Conservation (phyloP, 2,797 vertebrate species). For the Gobionotothen gibberifrons region DNA sequence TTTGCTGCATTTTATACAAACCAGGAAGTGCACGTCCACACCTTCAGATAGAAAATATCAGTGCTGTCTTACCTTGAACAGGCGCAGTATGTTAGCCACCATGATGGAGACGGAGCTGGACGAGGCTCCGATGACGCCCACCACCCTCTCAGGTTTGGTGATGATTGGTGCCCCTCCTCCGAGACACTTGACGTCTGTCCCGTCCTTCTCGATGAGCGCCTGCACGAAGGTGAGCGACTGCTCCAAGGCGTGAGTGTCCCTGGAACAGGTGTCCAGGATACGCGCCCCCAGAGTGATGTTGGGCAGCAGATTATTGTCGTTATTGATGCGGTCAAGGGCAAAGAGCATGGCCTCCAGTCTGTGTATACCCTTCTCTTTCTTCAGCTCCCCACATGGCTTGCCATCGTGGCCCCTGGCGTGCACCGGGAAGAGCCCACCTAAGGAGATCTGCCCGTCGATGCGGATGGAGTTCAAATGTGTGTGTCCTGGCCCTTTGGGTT, state of each 20-base stretch:
- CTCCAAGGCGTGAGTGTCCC: slow-evolving; percentile 97
- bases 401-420: slow-evolving; percentile 94
- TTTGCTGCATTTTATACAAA: background rate
- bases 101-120: slow-evolving; percentile 99
- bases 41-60: background rate
- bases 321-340: slow-evolving; percentile 97
- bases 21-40: background rate
- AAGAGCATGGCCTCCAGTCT: slow-evolving; percentile 98
- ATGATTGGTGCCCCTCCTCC: slow-evolving; percentile 95
- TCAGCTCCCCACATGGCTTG: slow-evolving; percentile 95
- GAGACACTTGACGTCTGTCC: slow-evolving; percentile 94
- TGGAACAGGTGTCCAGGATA: slow-evolving; percentile 96
- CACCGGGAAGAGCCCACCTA: slow-evolving; percentile 97
- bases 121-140: slow-evolving; percentile 95
- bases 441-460: slow-evolving; percentile 96
- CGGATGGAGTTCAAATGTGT: slow-evolving; percentile 98
- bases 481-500: slow-evolving; percentile 91
- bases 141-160: slow-evolving; percentile 95
- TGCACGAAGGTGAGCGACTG: slow-evolving; percentile 99
- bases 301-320: slow-evolving; percentile 94
- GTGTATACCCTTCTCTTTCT: slow-evolving; percentile 98
- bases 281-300: slow-evolving; percentile 98
- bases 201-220: slow-evolving; percentile 97
- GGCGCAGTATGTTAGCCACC: slow-evolving; percentile 98
- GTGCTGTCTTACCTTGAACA: slow-evolving; percentile 92